A percentile compares a stretch with the other conserved stretches of the same genome.
Conservation (phyloP, 1,140 invertebrate genomes). For the Callitettix versicolor region DNA sequence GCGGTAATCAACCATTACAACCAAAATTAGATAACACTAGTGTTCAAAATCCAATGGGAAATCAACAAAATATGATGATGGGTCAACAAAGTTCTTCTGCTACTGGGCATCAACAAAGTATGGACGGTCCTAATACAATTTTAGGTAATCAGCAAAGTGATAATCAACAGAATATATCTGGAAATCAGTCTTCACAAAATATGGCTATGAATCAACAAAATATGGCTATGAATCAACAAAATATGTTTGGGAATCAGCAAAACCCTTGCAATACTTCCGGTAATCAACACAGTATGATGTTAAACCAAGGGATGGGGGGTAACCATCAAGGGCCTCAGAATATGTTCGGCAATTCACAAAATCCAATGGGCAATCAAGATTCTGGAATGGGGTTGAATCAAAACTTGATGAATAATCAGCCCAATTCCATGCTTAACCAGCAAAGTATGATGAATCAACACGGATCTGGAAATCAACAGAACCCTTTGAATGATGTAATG, state of each 20-base stretch:
- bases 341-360: background rate
- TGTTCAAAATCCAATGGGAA: background rate
- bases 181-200: background rate
- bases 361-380: background rate
- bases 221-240: constrained; percentile 1
- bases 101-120: constrained; percentile 2
- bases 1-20: no score
- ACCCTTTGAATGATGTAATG: constrained; percentile 3
- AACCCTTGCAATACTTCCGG: background rate
- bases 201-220: background rate
- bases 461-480: background rate
- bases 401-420: background rate
- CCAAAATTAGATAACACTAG: background rate
- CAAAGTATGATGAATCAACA: background rate
- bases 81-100: background rate
- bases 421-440: background rate
- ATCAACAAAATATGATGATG: constrained; percentile 1
- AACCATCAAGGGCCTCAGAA: background rate
- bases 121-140: no score
- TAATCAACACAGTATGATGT: constrained; percentile 7
- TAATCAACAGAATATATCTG: background rate
- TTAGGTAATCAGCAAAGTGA: no score
- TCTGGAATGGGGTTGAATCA: background rate
- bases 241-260: constrained; percentile 6
- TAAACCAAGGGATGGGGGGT: constrained; percentile 7